Conservation (phyloP, 2,113 vertebrate genomes). For the Damaliscus lunatus region DNA sequence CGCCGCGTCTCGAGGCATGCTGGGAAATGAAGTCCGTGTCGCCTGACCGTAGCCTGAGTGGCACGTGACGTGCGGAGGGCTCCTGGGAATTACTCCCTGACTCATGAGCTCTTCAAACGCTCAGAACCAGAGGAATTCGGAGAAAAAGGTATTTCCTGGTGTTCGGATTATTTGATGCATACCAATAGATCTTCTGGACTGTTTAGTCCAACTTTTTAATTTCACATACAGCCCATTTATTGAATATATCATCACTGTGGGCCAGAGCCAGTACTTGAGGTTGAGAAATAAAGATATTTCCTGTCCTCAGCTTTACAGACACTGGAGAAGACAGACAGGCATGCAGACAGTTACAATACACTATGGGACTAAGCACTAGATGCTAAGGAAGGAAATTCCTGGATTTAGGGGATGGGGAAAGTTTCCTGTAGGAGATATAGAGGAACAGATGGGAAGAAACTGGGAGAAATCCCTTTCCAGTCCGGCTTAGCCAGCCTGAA, state of each 20-base stretch:
- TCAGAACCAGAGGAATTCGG: background rate
- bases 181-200: background rate
- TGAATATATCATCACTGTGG: background rate
- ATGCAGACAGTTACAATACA: background rate
- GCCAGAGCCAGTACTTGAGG: background rate
- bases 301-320: background rate
- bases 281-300: background rate
- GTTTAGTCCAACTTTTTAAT: background rate
- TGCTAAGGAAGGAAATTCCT: background rate
- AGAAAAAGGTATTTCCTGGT: too few relatives aligned
- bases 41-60: fast-evolving
- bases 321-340: background rate
- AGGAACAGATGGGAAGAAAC: background rate
- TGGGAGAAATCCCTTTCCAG: background rate
- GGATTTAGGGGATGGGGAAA: background rate
- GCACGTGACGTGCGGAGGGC: fast-evolving
- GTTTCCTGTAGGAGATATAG: background rate
- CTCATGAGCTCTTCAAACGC: fast-evolving
- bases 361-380: background rate
- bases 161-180: background rate
- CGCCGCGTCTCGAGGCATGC: background rate
- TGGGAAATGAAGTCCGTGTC: conserved; percentile 19
- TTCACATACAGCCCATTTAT: background rate
- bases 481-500: background rate
- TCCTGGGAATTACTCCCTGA: background rate